These are phyloP conservation scores for Apodemus sylvaticus DNA, from an alignment of 2,113 vertebrate genomes.

Conservation along the genomic window DNA sequence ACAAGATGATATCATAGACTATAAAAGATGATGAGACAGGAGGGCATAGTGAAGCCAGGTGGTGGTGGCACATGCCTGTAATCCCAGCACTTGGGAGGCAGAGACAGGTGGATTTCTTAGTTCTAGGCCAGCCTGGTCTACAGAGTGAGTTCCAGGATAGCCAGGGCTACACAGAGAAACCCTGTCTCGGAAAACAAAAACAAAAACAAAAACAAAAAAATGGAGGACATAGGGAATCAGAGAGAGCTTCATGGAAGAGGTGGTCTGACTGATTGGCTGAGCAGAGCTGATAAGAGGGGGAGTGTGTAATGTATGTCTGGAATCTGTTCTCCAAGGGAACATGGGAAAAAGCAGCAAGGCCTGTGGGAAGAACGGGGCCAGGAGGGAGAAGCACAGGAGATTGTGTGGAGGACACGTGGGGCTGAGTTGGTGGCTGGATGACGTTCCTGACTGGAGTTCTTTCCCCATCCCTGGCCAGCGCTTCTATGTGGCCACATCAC, in stretches of 20 bases:
- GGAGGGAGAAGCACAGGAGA: background rate
- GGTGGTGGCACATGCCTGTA: no score
- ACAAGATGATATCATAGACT: background rate
- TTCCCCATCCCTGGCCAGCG: slow-evolving; percentile 85
- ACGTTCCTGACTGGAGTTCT: background rate
- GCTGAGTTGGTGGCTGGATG: background rate
- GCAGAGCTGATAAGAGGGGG: background rate
- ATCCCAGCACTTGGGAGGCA: no score
- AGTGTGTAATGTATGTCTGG: background rate
- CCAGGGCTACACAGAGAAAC: no score
- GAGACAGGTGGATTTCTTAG: no score
- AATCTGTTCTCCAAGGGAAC: background rate
- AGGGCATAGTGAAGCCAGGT: no score
- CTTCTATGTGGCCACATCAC: slow-evolving; percentile 96
- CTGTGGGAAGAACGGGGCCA: no score
- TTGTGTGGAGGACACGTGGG: background rate
- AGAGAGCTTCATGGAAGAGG: background rate
- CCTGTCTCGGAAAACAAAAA: no score
- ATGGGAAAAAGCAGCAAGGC: background rate
- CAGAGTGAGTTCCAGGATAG: no score
- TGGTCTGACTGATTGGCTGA: background rate
- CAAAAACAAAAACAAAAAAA: no score
- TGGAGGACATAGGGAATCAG: background rate
- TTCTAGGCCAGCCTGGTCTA: no score
- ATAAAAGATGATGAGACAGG: background rate